Evolutionary conservation across 2,797 vertebrate species (phyloP).

Genomic region (Trematomus bernacchii): DNA sequence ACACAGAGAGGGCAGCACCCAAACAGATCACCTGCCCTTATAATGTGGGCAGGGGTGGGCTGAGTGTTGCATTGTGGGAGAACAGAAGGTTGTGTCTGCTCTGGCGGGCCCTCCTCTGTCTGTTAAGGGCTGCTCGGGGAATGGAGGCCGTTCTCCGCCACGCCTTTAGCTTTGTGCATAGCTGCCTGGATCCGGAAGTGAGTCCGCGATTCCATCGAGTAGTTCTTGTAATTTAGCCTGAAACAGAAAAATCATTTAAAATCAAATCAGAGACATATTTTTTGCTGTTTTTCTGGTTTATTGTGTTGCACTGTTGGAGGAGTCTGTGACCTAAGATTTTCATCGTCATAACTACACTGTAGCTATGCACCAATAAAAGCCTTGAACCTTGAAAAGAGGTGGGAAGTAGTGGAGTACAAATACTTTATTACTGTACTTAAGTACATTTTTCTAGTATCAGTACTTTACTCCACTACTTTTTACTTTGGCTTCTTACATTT

Average conservation of each 20-base stretch:
- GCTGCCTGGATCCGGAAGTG: conserved; percentile 99
- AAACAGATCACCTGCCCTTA: conserved; percentile 27
- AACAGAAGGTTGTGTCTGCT: conserved; percentile 52
- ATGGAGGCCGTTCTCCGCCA: conserved; percentile 84
- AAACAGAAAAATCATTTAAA: conserved; percentile 63
- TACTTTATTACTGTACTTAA: too few species aligned
- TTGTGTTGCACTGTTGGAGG: too few species aligned
- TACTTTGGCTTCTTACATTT: too few species aligned
- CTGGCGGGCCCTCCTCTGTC: conserved; percentile 53
- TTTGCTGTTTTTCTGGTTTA: too few species aligned
- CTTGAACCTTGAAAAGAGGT: too few species aligned
- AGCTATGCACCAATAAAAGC: too few species aligned
- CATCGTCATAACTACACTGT: too few species aligned
- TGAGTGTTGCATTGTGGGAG: conserved; percentile 55
- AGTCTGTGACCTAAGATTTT: too few species aligned
- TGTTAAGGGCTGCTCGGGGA: conserved; percentile 82
- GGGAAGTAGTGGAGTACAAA: too few species aligned
- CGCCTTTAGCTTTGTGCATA: conserved; percentile 91
- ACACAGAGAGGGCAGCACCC: conserved; percentile 34
- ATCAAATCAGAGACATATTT: background rate
- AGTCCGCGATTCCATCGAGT: conserved; percentile 99
- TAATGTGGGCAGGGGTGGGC: conserved; percentile 23
- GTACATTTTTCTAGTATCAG: too few species aligned
- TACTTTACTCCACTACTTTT: too few species aligned
- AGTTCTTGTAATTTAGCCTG: conserved; percentile 99